Evolutionary conservation across 1,140 invertebrate genomes (phyloP).

Genomic region (Drosophila melanica): DNA sequence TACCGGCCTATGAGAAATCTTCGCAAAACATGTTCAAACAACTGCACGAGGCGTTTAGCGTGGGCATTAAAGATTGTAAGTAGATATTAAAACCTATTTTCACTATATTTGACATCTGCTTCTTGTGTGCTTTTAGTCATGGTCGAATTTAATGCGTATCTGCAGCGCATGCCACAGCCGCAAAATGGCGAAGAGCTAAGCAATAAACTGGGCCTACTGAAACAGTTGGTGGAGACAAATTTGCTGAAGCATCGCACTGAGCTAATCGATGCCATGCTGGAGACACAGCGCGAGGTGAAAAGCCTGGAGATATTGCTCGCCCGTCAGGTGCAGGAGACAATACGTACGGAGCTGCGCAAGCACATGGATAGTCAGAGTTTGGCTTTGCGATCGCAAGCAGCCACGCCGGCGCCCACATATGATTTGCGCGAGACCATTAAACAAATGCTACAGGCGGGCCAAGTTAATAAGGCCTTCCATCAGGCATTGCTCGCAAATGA

Average conservation of each 20-base stretch:
- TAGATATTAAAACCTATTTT: too few relatives aligned
- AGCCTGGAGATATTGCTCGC: conserved; percentile 73
- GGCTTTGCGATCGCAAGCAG: conserved; percentile 88
- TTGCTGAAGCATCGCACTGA: conserved; percentile 69
- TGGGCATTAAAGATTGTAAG: conserved; percentile 94
- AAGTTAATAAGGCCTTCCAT: conserved; percentile 94
- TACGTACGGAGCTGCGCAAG: conserved; percentile 84
- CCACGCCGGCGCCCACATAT: conserved; percentile 87
- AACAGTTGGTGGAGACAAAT: conserved; percentile 70
- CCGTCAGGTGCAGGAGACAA: conserved; percentile 76
- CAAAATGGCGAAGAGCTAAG: conserved; percentile 72
- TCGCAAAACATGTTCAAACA: conserved; percentile 94
- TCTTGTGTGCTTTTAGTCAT: conserved; percentile 78
- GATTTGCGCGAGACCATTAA: conserved; percentile 90
- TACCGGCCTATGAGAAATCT: conserved; percentile 93
- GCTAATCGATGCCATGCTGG: conserved; percentile 72
- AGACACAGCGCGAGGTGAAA: conserved; percentile 79
- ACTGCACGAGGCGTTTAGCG: conserved; percentile 93
- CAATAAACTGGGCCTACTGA: conserved; percentile 64
- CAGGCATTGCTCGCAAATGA: conserved; percentile 94
- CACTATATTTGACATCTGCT: not conserved
- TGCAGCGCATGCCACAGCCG: conserved; percentile 77
- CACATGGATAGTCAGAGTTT: conserved; percentile 87
- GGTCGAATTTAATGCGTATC: conserved; percentile 85
- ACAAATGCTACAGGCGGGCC: conserved; percentile 89